Base-by-base conservation (phyloP, 2,888 invertebrate species). In the Idaea straminata region DNA sequence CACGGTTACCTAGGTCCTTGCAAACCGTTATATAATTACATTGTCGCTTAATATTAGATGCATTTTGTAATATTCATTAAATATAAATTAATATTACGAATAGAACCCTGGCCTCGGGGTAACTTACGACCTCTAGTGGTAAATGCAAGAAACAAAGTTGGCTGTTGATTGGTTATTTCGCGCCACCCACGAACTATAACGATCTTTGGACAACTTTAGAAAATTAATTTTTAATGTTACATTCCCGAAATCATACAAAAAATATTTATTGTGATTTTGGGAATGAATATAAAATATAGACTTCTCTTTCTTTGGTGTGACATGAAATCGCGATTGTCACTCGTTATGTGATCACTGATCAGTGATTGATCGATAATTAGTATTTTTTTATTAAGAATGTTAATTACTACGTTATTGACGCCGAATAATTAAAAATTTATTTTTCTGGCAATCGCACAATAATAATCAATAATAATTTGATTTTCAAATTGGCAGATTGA, bases 1-100 rank as follows among this genome's bases (percentile, higher is more conserved):
- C 47, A 47, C 47, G 47, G 47, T 47, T 47, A 47, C 7, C 5
- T 25, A 69, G 25, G 34, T 15, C 62, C 70, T 65, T 66, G 67
- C 66, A 72, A 34, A 62, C 75, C 73, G 76, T 81, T 77, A 74
- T 67, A 64, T 73, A 79, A 77, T 82, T 76, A 78, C 74, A 70
- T 70, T 77, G 78, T 79, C 77, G 71, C 71, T 72, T 72, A 72
- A 73, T 71, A 81, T 78, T 79, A 34, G 5, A 59, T 15, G 80
- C 78, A 77, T 76, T 72, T 72, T 74, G 74, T 62, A 69, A 80
- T 75, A 74, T 77, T 74, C 75, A 67, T 67, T 67, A 66, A 70
- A 65, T 70, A 73, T 71, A 67, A 73, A 83, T 80, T 79, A 77
- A 80, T 77, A 75, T 74, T 69, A 68, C 69, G 66, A 68, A 68